Conservation (phyloP, 2,888 invertebrate genomes). For the Sicus ferrugineus region DNA sequence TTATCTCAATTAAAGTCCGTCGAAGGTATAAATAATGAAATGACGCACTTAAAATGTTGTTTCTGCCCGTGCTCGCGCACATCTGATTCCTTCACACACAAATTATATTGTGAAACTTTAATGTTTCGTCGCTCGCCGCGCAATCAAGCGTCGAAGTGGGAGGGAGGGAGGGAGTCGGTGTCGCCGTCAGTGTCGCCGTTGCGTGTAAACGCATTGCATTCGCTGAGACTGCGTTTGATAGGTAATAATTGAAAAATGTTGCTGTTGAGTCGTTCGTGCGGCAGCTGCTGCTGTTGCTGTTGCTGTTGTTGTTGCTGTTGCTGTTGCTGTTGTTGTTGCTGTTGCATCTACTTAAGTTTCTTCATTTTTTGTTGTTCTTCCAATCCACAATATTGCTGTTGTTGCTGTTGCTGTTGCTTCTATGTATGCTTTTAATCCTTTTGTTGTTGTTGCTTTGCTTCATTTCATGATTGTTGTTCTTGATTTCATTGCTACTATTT, state of each 20-base stretch:
- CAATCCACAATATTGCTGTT: too few relatives aligned
- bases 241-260: constrained; percentile 62
- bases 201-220: background rate
- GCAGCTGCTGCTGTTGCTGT: constrained; percentile 25
- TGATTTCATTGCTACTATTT: background rate
- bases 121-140: background rate
- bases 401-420: constrained; percentile 27
- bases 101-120: constrained; percentile 10
- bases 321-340: constrained; percentile 18
- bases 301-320: constrained; percentile 23
- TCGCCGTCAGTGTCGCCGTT: background rate
- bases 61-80: background rate
- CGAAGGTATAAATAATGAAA: constrained; percentile 15
- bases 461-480: background rate
- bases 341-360: constrained; percentile 21
- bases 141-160: background rate
- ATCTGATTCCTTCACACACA: background rate
- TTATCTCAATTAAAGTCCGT: constrained; percentile 19
- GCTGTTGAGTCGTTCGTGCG: constrained; percentile 35
- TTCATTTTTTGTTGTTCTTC: constrained; percentile 11
- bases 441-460: background rate
- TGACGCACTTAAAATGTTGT: constrained; percentile 4
- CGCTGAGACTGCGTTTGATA: constrained; percentile 50
- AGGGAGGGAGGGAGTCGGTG: background rate
- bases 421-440: constrained; percentile 19